A percentile compares a stretch with the other conserved stretches of the same genome.
phyloP scores from a whole-genome alignment of 2,888 invertebrate genomes.

The Ligdia adustata region DNA sequence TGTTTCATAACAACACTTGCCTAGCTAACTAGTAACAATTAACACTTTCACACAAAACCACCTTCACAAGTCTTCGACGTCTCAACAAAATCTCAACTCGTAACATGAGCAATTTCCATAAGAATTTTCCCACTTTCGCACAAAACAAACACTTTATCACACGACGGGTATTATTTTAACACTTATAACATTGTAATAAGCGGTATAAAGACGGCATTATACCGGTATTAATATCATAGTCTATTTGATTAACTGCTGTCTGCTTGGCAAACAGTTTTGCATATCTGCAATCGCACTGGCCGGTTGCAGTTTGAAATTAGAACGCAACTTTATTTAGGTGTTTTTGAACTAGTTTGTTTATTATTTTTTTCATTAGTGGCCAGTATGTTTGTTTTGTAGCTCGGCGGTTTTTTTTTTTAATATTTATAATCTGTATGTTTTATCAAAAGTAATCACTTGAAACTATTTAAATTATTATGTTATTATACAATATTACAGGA shows the following conservation, averaged over 20 bases:
- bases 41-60: too few relatives aligned
- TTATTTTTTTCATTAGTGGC: background rate
- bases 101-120: slow-evolving; percentile 6
- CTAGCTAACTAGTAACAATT: too few relatives aligned
- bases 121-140: slow-evolving; percentile 20
- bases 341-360: slow-evolving; percentile 13
- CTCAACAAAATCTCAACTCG: too few relatives aligned
- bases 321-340: slow-evolving; percentile 21
- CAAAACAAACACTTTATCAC: slow-evolving; percentile 18
- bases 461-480: too few relatives aligned
- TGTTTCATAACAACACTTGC: too few relatives aligned
- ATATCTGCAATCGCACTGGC: slow-evolving; percentile 42
- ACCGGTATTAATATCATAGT: slow-evolving; percentile 30
- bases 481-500: too few relatives aligned
- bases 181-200: slow-evolving; percentile 28
- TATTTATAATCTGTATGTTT: background rate
- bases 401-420: background rate
- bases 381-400: background rate
- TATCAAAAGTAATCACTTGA: too few relatives aligned
- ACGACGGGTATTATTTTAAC: slow-evolving; percentile 19
- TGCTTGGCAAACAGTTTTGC: slow-evolving; percentile 48
- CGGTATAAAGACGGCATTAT: slow-evolving; percentile 3
- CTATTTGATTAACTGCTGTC: slow-evolving; percentile 40
- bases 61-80: too few relatives aligned
- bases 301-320: slow-evolving; percentile 30